Conservation (phyloP, 2,113 vertebrate genomes). For the Anser cygnoides region DNA sequence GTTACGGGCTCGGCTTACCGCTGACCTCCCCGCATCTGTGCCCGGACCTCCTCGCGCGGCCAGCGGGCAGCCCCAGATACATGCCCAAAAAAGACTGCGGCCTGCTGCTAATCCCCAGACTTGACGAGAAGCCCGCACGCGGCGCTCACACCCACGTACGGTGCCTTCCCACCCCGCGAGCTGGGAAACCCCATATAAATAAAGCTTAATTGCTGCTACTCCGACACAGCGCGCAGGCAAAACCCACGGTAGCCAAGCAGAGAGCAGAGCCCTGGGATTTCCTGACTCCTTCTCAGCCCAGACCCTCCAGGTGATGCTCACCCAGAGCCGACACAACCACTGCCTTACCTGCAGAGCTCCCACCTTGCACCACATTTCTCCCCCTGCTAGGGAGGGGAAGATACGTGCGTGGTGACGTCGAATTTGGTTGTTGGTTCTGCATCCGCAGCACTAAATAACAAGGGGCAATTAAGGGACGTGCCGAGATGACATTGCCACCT, state of each 20-base stretch:
- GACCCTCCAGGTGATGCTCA: neutral
- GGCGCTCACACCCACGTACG: neutral
- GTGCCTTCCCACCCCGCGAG: slow-evolving; percentile 6
- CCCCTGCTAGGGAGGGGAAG: neutral
- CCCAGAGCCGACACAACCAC: neutral
- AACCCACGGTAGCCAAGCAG: neutral
- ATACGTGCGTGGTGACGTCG: neutral
- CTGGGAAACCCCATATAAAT: slow-evolving; percentile 57
- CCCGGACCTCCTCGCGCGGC: accelerated
- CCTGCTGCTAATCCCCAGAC: slow-evolving; percentile 56
- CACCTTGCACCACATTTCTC: accelerated
- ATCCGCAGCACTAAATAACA: neutral
- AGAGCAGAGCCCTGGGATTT: slow-evolving; percentile 35
- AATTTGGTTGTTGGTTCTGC: neutral
- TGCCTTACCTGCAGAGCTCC: neutral
- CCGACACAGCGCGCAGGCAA: neutral
- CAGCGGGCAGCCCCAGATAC: neutral
- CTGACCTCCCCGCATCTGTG: slow-evolving; percentile 24
- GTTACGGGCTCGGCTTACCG: slow-evolving; percentile 18
- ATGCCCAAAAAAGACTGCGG: slow-evolving; percentile 56
- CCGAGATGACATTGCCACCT: neutral
- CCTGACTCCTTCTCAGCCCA: neutral
- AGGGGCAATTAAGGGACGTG: neutral
- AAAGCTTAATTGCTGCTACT: slow-evolving; percentile 49
- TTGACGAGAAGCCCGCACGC: slow-evolving; percentile 25